Conservation (phyloP, 2,797 vertebrate species). For the Chloroceryle amazona region DNA sequence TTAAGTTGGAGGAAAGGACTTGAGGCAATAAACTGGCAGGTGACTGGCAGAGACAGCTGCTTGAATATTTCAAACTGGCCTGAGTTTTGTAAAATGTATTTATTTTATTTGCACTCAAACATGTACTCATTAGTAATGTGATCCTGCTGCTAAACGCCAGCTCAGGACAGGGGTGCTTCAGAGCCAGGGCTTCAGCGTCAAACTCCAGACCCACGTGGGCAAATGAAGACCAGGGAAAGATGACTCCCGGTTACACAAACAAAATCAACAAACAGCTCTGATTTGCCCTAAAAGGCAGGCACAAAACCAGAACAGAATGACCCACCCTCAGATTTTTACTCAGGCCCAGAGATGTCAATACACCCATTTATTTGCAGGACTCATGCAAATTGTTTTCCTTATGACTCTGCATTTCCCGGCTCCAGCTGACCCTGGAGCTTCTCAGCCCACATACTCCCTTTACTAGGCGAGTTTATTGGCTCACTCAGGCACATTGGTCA, state of each 20-base stretch:
- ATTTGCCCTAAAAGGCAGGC: background rate
- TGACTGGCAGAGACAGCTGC: conserved; percentile 72
- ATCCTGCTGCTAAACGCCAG: conserved; percentile 8
- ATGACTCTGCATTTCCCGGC: conserved; percentile 16
- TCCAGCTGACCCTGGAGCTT: conserved; percentile 17
- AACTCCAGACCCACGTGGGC: background rate
- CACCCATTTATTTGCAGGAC: background rate
- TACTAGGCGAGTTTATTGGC: conserved; percentile 6
- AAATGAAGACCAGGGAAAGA: background rate
- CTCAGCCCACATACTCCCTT: background rate
- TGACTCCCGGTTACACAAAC: background rate
- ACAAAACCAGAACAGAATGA: background rate
- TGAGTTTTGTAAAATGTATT: conserved; percentile 69
- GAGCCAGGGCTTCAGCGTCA: conserved; percentile 5
- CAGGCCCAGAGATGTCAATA: background rate
- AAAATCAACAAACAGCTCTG: background rate
- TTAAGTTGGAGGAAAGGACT: conserved; percentile 16
- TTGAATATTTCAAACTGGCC: conserved; percentile 59
- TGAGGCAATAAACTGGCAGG: conserved; percentile 52
- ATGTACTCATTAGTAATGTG: conserved; percentile 51
- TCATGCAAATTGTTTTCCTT: conserved; percentile 18
- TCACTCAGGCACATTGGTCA: background rate
- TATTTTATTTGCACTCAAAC: conserved; percentile 63
- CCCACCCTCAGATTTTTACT: background rate
- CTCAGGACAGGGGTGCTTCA: conserved; percentile 11